Evolutionary conservation across 1,140 invertebrate species (phyloP), one percentile per base, ranked within the genome.

Genomic region (Ctenoplectra terminalis): DNA sequence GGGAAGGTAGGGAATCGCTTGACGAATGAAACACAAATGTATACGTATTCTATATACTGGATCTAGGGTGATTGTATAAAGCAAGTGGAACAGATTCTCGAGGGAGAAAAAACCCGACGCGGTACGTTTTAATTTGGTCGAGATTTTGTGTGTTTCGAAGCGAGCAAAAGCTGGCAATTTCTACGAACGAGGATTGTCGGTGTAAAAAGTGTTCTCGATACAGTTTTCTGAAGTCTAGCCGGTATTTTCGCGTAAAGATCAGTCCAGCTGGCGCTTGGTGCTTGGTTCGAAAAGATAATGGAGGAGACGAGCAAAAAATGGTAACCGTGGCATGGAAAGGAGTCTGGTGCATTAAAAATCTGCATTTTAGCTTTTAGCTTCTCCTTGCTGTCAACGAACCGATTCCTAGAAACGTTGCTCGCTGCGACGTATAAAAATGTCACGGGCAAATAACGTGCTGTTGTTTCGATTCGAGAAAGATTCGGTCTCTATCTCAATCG

Each of bases 1-100:
- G n/a, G 48, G n/a, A n/a, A n/a, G n/a, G n/a, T n/a, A 52, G 40
- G 37, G 61, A 77, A 58, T 64, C 48, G 70, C 20, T 46, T 7
- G 71, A 74, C 48, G 78, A 74, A 74, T 74, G 46, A 61, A 58
- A 15, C 63, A 13, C 6, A 31, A 54, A 56, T n/a, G 29, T n/a
- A 46, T n/a, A 26, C n/a, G 6, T 9, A 5, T 37, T 61, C 15
- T 8, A n/a, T 11, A 0, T 1, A 13, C 61, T 40, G 26, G 61
- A 74, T 74, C 56, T 74, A 31, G 71, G 2, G 17, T 60, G 34
- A 37, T 63, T 60, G 34, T 29, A 43, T 26, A 40, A 13, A 13
- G 43, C 43, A 23, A 48, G 26, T 2, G 6, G 29, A 34, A 50
- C 43, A 7, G 43, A 69, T 50, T 48, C 29, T 31, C 26, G 66